phyloP scores from a whole-genome alignment of 2,797 vertebrate genomes.

The Neomorphus geoffroyi region DNA sequence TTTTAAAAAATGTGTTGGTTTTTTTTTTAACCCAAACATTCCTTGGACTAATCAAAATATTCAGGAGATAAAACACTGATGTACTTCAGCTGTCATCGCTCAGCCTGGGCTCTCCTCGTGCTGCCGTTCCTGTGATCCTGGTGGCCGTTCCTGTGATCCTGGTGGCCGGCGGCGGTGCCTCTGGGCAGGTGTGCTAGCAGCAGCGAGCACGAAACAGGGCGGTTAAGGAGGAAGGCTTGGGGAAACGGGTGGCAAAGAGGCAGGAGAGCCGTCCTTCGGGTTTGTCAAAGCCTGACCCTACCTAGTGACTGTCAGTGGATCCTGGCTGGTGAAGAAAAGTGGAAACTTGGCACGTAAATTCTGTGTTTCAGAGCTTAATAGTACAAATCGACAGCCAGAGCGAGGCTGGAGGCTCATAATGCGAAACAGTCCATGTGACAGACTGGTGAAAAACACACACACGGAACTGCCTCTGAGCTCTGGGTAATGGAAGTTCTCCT shows the following conservation, averaged over 20 bases:
- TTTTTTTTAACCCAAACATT: constrained; percentile 3
- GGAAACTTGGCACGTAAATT: constrained; percentile 22
- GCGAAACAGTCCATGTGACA: constrained; percentile 28
- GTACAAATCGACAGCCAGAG: constrained; percentile 23
- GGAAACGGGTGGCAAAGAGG: neutral
- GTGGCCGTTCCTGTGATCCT: too few species aligned
- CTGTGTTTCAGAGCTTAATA: constrained; percentile 8
- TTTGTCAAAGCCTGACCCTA: neutral
- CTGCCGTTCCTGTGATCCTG: neutral
- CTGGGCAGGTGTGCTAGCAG: accelerated
- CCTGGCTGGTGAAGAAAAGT: neutral
- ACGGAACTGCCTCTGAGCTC: neutral
- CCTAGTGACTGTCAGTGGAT: neutral
- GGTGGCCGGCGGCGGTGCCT: accelerated
- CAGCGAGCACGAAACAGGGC: accelerated
- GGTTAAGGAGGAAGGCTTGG: neutral
- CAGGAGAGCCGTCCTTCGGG: neutral
- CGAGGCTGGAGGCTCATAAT: neutral
- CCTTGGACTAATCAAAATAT: constrained; percentile 6
- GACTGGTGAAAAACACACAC: constrained; percentile 34
- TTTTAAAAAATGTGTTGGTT: neutral
- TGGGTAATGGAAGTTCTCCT: constrained; percentile 59
- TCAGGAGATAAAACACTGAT: neutral
- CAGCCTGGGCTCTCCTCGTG: neutral
- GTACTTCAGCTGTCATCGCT: neutral